Evolutionary conservation across 2,888 invertebrate species (phyloP).

Genomic region (Tanypteryx hageni): DNA sequence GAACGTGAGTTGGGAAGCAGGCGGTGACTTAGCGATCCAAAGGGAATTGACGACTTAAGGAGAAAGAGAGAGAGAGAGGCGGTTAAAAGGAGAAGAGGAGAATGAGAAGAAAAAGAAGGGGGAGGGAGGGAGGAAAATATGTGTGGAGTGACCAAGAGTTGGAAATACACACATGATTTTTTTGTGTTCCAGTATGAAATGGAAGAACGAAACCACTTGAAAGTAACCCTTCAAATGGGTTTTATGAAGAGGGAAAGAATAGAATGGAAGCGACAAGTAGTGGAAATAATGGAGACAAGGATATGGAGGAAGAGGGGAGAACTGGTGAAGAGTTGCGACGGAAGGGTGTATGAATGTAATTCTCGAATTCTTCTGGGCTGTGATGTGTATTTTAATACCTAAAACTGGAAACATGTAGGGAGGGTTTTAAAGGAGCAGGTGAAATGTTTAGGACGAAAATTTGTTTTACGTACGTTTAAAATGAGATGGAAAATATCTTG

Average conservation of each 20-base stretch:
- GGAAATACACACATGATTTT: not conserved
- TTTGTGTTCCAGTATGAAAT: not conserved
- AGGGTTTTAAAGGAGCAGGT: too few relatives aligned
- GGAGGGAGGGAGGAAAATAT: not conserved
- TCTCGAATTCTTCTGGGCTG: too few relatives aligned
- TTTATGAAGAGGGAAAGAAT: not conserved
- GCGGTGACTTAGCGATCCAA: not conserved
- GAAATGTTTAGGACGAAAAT: too few relatives aligned
- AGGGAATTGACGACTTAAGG: not conserved
- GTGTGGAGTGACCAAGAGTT: not conserved
- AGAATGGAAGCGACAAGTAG: not conserved
- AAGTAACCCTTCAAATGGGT: not conserved
- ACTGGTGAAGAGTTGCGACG: too few relatives aligned
- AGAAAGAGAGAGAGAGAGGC: not conserved
- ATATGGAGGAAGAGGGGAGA: not conserved
- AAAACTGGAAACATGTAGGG: too few relatives aligned
- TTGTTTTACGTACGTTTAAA: too few relatives aligned
- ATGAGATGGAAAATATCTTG: too few relatives aligned
- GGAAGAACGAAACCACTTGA: conserved; percentile 18
- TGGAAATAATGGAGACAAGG: not conserved
- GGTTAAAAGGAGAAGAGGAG: too few relatives aligned
- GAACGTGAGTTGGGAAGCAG: not conserved
- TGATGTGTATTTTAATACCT: too few relatives aligned
- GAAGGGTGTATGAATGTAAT: too few relatives aligned
- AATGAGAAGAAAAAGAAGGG: not conserved